These are phyloP conservation scores for Caenorhabditis virilis DNA, from an alignment of 2,888 invertebrate species.

Conservation along the genomic window DNA sequence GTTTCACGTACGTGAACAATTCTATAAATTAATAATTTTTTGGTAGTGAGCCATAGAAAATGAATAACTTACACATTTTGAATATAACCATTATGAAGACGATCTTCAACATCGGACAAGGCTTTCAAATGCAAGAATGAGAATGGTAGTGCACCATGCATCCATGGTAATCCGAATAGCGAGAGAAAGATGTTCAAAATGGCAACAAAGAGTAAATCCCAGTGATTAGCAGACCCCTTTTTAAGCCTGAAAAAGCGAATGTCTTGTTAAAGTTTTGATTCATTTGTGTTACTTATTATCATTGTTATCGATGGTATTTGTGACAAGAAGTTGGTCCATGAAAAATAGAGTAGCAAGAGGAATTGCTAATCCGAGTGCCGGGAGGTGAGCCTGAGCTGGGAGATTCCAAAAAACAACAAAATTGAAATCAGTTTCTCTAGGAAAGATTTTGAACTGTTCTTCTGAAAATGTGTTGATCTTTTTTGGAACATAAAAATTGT, in stretches of 20 bases:
- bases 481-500: too few species aligned
- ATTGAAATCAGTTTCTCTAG: constrained; percentile 21
- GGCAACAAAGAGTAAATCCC: constrained; percentile 73
- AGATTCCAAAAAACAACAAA: constrained; percentile 70
- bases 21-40: constrained; percentile 45
- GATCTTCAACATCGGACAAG: constrained; percentile 73
- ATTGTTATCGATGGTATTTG: constrained; percentile 74
- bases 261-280: constrained; percentile 69
- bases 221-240: constrained; percentile 74
- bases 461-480: too few species aligned
- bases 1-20: constrained; percentile 71
- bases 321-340: constrained; percentile 75
- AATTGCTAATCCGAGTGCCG: constrained; percentile 73
- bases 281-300: constrained; percentile 73
- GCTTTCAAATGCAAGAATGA: constrained; percentile 74
- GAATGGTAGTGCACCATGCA: constrained; percentile 74
- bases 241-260: constrained; percentile 71
- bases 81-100: constrained; percentile 71
- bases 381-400: constrained; percentile 69
- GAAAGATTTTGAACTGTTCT: constrained; percentile 37
- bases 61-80: constrained; percentile 69
- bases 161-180: constrained; percentile 73
- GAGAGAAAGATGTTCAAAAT: constrained; percentile 73
- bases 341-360: constrained; percentile 74
- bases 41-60: too few species aligned